These are phyloP conservation scores for Odontesthes bonariensis DNA, from an alignment of 2,113 vertebrate species.

Conservation along the genomic window DNA sequence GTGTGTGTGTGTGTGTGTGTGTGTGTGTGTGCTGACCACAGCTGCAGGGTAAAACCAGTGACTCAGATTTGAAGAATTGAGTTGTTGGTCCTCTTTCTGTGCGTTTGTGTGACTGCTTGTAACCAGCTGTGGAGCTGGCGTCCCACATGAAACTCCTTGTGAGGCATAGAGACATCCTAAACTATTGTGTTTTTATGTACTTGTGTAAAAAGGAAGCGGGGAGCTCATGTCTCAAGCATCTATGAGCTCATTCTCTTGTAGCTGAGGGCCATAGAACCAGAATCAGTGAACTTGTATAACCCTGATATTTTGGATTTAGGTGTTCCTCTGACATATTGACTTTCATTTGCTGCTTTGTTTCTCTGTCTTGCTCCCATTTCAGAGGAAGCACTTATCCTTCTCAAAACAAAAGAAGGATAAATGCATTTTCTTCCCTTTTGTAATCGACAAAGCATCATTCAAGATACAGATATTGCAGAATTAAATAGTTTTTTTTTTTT, in stretches of 20 bases:
- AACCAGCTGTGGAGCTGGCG: slow-evolving; percentile 63
- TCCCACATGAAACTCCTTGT: slow-evolving; percentile 23
- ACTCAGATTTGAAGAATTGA: slow-evolving; percentile 48
- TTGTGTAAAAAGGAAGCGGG: slow-evolving; percentile 16
- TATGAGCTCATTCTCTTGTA: slow-evolving; percentile 44
- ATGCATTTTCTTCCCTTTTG: too few species aligned
- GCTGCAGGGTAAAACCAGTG: slow-evolving; percentile 57
- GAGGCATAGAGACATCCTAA: slow-evolving; percentile 43
- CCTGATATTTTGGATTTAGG: neutral
- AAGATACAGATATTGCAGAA: too few species aligned
- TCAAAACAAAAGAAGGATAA: too few species aligned
- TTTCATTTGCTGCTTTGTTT: neutral
- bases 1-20: slow-evolving; percentile 26
- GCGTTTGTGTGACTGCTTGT: slow-evolving; percentile 13
- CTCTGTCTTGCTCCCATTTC: neutral
- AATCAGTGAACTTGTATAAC: neutral
- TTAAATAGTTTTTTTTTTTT: too few species aligned
- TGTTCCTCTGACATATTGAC: neutral
- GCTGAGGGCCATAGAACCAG: slow-evolving; percentile 17
- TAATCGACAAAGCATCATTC: too few species aligned
- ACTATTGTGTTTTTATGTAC: slow-evolving; percentile 27
- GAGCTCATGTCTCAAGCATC: slow-evolving; percentile 39
- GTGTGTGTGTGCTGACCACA: slow-evolving; percentile 50
- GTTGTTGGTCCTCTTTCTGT: slow-evolving; percentile 20
- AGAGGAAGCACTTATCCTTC: too few species aligned